phyloP scores from a whole-genome alignment of 2,888 invertebrate species.

The Yponomeuta cagnagella region DNA sequence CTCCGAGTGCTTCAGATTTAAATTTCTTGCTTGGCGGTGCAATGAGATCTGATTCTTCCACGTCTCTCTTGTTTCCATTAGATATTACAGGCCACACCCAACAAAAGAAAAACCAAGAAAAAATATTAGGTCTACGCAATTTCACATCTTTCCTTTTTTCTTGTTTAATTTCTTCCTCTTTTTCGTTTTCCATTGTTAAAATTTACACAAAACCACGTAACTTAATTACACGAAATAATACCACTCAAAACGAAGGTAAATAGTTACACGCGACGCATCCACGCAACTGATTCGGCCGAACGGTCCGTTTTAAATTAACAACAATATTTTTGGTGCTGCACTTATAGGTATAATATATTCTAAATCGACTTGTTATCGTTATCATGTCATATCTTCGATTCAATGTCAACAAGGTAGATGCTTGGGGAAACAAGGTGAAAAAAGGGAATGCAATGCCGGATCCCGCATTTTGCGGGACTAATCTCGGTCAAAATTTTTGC shows the following conservation, averaged over 20 bases:
- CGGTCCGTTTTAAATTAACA: neutral
- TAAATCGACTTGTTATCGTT: no score
- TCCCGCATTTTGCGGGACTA: no score
- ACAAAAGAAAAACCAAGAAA: constrained; percentile 59
- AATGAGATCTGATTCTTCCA: constrained; percentile 81
- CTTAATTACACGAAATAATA: neutral
- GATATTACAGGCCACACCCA: constrained; percentile 67
- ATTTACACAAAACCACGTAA: neutral
- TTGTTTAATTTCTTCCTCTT: constrained; percentile 18
- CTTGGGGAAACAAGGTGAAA: no score
- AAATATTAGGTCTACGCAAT: constrained; percentile 47
- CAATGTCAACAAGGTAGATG: no score
- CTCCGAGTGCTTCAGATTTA: constrained; percentile 75
- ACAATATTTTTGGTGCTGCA: neutral
- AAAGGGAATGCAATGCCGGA: no score
- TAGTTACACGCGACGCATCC: neutral
- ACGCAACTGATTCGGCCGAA: neutral
- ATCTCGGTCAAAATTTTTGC: no score
- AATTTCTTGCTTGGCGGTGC: constrained; percentile 76
- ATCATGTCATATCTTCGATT: no score
- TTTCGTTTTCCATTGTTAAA: constrained; percentile 12
- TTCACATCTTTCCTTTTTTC: constrained; percentile 29
- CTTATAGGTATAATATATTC: neutral
- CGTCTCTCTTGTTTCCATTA: constrained; percentile 74
- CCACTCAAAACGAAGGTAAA: neutral